Base-by-base conservation (phyloP, 1,140 invertebrate species). In the Hylyphantes graminicola region DNA sequence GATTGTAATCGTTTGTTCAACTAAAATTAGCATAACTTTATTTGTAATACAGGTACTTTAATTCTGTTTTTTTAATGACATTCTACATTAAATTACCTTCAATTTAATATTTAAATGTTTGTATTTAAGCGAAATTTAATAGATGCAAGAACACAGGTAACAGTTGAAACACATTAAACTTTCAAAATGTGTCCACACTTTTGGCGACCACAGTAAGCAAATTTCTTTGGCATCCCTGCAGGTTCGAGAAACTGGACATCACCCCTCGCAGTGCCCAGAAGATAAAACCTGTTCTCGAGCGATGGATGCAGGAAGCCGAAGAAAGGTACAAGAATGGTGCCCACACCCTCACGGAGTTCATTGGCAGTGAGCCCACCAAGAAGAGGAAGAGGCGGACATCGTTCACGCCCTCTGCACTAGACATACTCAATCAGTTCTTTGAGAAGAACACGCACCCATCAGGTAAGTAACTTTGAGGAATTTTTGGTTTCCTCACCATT, bases 211-310 rank as follows among this genome's bases (percentile, higher is more conserved):
- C n/a, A n/a, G n/a, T n/a, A 35, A 35, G 35, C 35, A 35, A 35
- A 1, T 35, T 35, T 64, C 0, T n/a, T 64, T 64, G n/a, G 2
- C 12, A n/a, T 15, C 12, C 9, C 12, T 64, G n/a, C 90, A 98
- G 97, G 94, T 99, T 99, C 93, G 97, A 99, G 92, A 99, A 99
- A 92, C 92, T 99, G 91, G 97, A 99, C 92, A 99, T 99, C 88
- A 99, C 97, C 89, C 97, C 97, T 90, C 98, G 98, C 93, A 98
- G 97, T 93, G 97, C 97, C 87, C 96, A 98, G 92, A 99, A 98
- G 93, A 99, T 99, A 89, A 98, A 98, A 91, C 97, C 97, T 87
- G 97, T 99, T 86, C 92, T 99, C 88, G 97, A 98, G 91, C 93
- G 94, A 91, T 99, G 97, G 97, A 98, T 99, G 96, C 95, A 95